Conservation (phyloP, 2,797 vertebrate species). For the Pelodytes ibericus region DNA sequence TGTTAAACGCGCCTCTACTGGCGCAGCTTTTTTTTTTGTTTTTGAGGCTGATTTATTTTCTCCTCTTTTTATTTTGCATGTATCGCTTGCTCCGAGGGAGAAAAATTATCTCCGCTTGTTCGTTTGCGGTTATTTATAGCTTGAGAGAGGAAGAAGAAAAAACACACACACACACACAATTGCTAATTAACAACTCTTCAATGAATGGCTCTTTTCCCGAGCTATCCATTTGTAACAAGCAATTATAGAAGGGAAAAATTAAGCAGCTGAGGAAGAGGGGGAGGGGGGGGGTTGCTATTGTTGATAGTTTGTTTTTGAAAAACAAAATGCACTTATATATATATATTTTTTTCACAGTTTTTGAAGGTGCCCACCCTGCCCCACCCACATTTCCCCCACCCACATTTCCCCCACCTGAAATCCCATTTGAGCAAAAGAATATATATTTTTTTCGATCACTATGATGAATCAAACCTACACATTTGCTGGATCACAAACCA, state of each 20-base stretch:
- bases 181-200: not conserved
- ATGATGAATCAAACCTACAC: not conserved
- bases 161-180: not conserved
- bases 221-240: not conserved
- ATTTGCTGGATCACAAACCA: not conserved
- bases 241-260: not conserved
- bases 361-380: not conserved
- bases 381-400: not conserved
- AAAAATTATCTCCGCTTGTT: not conserved
- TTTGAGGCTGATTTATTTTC: not conserved
- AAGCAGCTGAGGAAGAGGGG: not conserved
- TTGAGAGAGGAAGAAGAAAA: not conserved
- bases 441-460: too few species aligned
- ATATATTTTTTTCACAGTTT: not conserved
- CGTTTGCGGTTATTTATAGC: not conserved
- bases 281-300: too few species aligned
- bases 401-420: not conserved
- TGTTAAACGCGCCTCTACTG: too few species aligned
- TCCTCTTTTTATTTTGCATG: not conserved
- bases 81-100: not conserved
- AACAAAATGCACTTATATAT: not conserved
- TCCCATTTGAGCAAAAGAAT: not conserved
- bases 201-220: not conserved
- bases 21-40: too few species aligned
- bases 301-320: not conserved